These are phyloP conservation scores for Drosophila sproati DNA, from an alignment of 1,140 invertebrate species.

Conservation along the genomic window DNA sequence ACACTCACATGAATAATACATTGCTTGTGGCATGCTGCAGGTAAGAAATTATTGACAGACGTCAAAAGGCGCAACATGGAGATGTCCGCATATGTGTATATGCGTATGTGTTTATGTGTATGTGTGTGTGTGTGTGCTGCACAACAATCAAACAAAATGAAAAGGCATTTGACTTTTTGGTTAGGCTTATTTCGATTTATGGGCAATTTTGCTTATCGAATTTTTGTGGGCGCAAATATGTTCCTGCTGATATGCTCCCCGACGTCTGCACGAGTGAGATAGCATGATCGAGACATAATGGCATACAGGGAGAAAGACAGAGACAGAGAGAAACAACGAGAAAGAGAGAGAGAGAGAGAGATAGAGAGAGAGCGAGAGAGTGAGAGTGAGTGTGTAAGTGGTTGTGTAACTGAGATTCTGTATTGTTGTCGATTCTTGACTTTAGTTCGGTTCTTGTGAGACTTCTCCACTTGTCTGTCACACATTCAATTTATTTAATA, in stretches of 20 bases:
- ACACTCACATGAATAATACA: conserved; percentile 36
- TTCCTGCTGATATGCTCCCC: background rate
- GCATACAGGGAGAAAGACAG: too few species aligned
- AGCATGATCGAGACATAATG: background rate
- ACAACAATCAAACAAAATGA: conserved; percentile 71
- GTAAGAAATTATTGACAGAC: conserved; percentile 52
- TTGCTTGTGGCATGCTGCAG: conserved; percentile 32
- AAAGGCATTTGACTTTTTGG: conserved; percentile 69
- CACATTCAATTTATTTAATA: conserved; percentile 78
- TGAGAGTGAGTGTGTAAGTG: background rate
- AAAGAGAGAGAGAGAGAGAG: background rate
- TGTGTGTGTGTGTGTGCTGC: conserved; percentile 21
- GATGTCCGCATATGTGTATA: background rate
- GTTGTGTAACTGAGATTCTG: conserved; percentile 40
- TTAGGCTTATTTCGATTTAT: conserved; percentile 73
- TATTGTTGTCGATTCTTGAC: conserved; percentile 26
- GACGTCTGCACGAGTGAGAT: background rate
- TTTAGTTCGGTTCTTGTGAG: conserved; percentile 32
- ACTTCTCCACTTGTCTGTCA: conserved; percentile 53
- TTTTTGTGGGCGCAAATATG: conserved; percentile 52
- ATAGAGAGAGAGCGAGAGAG: background rate
- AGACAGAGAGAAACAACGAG: background rate
- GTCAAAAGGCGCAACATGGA: conserved; percentile 33
- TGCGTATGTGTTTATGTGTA: background rate
- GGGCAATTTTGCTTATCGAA: conserved; percentile 54